A percentile compares a stretch with the other conserved stretches of the same genome.
These are phyloP conservation scores for Pandion haliaetus DNA, from an alignment of 2,113 vertebrate genomes.

Conservation along the genomic window DNA sequence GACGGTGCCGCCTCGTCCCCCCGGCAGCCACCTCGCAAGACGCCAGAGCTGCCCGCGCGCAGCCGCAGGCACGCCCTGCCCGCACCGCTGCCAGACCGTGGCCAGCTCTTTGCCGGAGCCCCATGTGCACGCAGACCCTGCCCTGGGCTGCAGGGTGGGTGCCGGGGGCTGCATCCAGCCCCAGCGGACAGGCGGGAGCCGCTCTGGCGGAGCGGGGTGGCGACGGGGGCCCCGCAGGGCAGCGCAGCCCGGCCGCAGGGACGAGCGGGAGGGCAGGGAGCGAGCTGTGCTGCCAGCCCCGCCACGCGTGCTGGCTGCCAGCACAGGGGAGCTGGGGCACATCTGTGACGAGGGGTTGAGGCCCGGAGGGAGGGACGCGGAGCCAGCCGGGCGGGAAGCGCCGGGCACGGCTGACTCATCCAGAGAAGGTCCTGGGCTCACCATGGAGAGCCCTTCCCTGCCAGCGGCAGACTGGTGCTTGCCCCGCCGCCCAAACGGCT, in stretches of 20 bases:
- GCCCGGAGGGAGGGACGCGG: not conserved
- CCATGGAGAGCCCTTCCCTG: not conserved
- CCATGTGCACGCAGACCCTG: fast-evolving
- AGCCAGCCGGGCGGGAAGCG: not conserved
- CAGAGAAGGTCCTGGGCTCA: not conserved
- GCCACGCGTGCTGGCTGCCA: fast-evolving
- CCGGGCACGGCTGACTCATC: not conserved
- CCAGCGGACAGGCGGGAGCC: fast-evolving
- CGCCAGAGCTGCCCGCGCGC: not conserved
- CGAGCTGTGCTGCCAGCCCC: not conserved
- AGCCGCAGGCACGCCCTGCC: not conserved
- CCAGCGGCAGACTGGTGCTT: not conserved
- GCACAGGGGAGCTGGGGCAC: not conserved
- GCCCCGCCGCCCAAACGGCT: fast-evolving
- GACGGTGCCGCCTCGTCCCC: not conserved
- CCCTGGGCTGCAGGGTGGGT: not conserved
- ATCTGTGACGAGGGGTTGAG: not conserved
- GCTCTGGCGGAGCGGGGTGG: not conserved
- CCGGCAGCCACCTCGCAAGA: fast-evolving
- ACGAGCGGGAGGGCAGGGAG: not conserved
- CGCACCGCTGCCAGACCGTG: not conserved
- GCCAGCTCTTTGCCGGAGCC: not conserved
- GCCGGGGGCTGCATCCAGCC: not conserved
- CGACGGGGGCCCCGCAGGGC: not conserved
- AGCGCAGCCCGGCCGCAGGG: fast-evolving